Conservation (phyloP, 2,888 invertebrate species). For the Adineta ricciae region DNA sequence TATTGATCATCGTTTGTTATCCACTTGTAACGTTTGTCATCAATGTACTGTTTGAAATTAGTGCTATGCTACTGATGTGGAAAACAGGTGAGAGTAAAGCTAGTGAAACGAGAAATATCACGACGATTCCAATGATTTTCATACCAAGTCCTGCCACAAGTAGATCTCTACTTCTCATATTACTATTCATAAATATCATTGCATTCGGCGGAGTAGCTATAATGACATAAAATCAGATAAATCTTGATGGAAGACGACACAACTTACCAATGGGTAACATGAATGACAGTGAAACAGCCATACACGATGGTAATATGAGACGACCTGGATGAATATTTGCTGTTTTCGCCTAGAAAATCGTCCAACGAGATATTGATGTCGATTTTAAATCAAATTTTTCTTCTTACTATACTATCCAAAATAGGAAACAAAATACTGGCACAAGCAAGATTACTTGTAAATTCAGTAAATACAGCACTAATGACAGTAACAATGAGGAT, state of each 20-base stretch:
- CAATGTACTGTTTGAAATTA: no score
- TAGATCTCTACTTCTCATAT: background rate
- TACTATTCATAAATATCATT: background rate
- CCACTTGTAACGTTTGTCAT: no score
- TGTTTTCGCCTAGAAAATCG: background rate
- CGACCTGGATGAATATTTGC: background rate
- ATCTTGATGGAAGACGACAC: background rate
- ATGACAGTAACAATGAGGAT: background rate
- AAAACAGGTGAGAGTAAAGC: background rate
- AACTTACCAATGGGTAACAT: background rate
- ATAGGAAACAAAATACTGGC: background rate
- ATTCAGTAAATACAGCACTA: background rate
- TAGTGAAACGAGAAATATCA: background rate
- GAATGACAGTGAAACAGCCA: background rate
- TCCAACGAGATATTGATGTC: background rate
- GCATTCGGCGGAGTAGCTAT: background rate
- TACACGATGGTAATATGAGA: background rate
- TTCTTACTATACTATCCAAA: background rate
- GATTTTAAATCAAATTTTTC: background rate
- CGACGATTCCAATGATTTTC: background rate
- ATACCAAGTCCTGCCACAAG: background rate
- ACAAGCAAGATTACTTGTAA: background rate
- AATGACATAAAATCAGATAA: background rate
- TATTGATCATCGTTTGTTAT: no score
- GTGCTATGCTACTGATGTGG: background rate